Evolutionary conservation across 2,113 vertebrate species (phyloP).

Genomic region (Blennius ocellaris): DNA sequence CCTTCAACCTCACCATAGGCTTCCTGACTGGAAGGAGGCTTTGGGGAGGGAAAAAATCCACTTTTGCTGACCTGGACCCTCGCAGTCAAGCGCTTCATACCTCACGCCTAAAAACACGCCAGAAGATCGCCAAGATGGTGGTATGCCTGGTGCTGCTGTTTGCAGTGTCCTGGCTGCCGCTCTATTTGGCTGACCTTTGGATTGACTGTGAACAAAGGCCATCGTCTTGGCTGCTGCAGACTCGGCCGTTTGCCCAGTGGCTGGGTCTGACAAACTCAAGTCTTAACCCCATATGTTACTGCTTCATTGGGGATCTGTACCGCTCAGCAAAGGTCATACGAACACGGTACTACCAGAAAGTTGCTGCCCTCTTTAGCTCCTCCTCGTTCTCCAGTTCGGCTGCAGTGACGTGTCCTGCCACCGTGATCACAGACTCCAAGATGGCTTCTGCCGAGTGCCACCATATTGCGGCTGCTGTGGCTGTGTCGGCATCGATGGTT

Average conservation of each 20-base stretch:
- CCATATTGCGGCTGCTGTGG: constrained; percentile 39
- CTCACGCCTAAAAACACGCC: constrained; percentile 88
- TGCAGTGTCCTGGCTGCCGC: constrained; percentile 89
- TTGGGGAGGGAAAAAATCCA: constrained; percentile 81
- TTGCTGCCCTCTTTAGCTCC: constrained; percentile 85
- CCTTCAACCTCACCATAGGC: constrained; percentile 92
- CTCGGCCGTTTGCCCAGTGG: constrained; percentile 92
- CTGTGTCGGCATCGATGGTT: constrained; percentile 52
- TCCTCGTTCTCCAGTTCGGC: constrained; percentile 73
- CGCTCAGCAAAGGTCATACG: constrained; percentile 90
- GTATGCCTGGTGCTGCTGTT: constrained; percentile 92
- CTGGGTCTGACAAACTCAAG: constrained; percentile 93
- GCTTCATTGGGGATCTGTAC: constrained; percentile 89
- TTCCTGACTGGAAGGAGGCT: constrained; percentile 88
- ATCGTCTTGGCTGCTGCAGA: constrained; percentile 88
- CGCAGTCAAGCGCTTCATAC: constrained; percentile 84
- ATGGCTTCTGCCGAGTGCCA: constrained; percentile 18
- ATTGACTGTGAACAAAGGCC: constrained; percentile 87
- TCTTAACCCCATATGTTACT: constrained; percentile 94
- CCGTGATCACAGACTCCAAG: constrained; percentile 41
- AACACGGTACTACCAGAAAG: constrained; percentile 88
- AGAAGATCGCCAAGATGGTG: constrained; percentile 93
- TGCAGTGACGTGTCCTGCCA: constrained; percentile 15
- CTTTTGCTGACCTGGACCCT: constrained; percentile 83
- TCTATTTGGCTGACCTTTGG: constrained; percentile 91